Evolutionary conservation across 2,113 vertebrate species (phyloP).

Genomic region (Vanacampus margaritifer): DNA sequence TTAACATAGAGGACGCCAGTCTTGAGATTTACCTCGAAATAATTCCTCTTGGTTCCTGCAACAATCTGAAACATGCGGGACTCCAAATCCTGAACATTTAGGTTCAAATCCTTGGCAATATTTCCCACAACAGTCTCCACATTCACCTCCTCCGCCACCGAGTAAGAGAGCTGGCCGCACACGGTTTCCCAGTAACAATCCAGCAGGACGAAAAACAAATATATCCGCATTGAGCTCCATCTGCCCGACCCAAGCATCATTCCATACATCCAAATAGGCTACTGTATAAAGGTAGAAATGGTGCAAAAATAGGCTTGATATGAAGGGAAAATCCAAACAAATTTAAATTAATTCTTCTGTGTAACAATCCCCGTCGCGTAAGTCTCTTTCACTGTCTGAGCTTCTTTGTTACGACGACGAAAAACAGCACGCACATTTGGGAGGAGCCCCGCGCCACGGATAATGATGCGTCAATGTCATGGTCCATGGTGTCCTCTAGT

Average conservation of each 20-base stretch:
- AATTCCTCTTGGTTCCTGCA: constrained; percentile 49
- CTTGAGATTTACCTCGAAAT: constrained; percentile 62
- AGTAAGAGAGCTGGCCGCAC: constrained; percentile 59
- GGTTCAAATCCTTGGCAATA: constrained; percentile 58
- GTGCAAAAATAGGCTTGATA: not conserved
- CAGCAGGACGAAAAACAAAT: constrained; percentile 33
- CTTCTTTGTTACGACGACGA: not conserved
- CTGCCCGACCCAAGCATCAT: constrained; percentile 34
- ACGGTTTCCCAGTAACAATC: constrained; percentile 39
- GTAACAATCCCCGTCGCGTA: not conserved
- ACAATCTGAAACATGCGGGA: constrained; percentile 60
- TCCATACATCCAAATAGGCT: constrained; percentile 16
- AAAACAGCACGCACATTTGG: not conserved
- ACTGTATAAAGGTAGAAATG: not conserved
- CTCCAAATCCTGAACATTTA: constrained; percentile 52
- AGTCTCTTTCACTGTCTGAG: not conserved
- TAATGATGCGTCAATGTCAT: not conserved
- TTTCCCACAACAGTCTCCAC: constrained; percentile 60
- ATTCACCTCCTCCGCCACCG: constrained; percentile 64
- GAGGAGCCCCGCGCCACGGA: not conserved
- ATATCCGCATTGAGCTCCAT: constrained; percentile 23
- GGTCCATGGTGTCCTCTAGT: not conserved
- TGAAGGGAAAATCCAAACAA: too few species aligned
- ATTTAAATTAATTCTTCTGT: not conserved
- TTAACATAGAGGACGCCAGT: constrained; percentile 57